A percentile compares a stretch with the other conserved stretches of the same genome.
Evolutionary conservation across 2,888 invertebrate genomes (phyloP).

Genomic region (Cheilosia pagana): DNA sequence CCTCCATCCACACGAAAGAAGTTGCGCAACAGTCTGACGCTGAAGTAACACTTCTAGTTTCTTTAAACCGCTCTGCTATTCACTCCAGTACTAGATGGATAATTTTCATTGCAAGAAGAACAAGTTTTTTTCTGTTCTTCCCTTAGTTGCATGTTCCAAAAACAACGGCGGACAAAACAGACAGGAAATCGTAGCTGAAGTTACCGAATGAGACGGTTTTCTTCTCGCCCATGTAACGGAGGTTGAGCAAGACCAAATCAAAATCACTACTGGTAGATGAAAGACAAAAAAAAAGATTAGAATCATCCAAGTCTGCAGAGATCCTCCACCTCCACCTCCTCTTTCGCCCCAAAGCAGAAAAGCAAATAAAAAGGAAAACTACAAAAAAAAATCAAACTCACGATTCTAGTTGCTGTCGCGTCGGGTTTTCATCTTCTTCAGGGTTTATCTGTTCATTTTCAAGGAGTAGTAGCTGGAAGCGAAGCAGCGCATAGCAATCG

Average conservation of each 20-base stretch:
- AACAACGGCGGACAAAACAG: conserved; percentile 11
- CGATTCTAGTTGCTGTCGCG: conserved; percentile 45
- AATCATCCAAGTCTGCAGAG: conserved; percentile 33
- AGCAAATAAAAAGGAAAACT: conserved; percentile 34
- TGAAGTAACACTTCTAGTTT: conserved; percentile 66
- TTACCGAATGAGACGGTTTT: conserved; percentile 31
- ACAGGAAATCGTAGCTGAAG: conserved; percentile 68
- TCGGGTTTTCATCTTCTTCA: conserved; percentile 48
- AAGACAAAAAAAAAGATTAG: conserved; percentile 42
- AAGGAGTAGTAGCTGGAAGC: conserved; percentile 34
- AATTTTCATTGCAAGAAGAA: conserved; percentile 36
- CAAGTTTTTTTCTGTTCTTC: conserved; percentile 45
- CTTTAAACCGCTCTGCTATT: conserved; percentile 49
- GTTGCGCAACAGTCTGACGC: conserved; percentile 60
- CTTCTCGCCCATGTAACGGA: conserved; percentile 43
- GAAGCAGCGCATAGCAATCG: conserved; percentile 27
- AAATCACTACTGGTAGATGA: conserved; percentile 32
- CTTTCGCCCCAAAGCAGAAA: not conserved
- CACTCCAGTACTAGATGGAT: conserved; percentile 30
- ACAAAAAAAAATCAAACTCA: conserved; percentile 21
- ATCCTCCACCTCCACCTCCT: not conserved
- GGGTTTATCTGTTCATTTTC: conserved; percentile 13
- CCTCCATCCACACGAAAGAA: not conserved
- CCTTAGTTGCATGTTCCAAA: conserved; percentile 29
- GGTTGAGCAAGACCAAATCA: conserved; percentile 41